phyloP scores from a whole-genome alignment of 2,113 vertebrate genomes.

The Pachycephala philippinensis region DNA sequence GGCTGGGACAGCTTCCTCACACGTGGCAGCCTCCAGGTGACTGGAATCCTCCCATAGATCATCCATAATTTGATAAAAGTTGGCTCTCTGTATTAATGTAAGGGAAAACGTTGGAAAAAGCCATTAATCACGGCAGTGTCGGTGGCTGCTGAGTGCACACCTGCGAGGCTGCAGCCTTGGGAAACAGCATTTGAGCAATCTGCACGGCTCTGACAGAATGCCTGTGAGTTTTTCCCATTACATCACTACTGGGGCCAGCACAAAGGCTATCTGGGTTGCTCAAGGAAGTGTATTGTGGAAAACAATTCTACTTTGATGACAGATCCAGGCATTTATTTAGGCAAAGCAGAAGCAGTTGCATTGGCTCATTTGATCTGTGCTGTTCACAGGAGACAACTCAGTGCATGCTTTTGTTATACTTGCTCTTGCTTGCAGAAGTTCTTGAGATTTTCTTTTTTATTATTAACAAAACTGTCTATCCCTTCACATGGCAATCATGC shows the following conservation, averaged over 20 bases:
- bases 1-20: not conserved
- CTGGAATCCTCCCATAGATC: not conserved
- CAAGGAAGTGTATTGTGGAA: slow-evolving; percentile 62
- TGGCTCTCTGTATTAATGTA: not conserved
- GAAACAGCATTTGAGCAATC: slow-evolving; percentile 68
- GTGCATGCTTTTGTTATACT: slow-evolving; percentile 48
- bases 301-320: slow-evolving; percentile 63
- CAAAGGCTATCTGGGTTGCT: slow-evolving; percentile 58
- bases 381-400: slow-evolving; percentile 50
- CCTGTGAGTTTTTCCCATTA: slow-evolving; percentile 73
- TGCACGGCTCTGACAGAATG: slow-evolving; percentile 64
- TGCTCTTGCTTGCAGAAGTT: slow-evolving; percentile 54
- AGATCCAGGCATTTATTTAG: slow-evolving; percentile 63
- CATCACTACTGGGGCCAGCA: slow-evolving; percentile 64
- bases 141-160: slow-evolving; percentile 75
- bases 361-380: slow-evolving; percentile 44
- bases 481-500: not conserved
- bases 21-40: slow-evolving; percentile 4
- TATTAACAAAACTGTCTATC: not conserved
- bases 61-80: not conserved
- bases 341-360: slow-evolving; percentile 53
- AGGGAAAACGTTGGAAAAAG: slow-evolving; percentile 32
- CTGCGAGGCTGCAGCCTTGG: slow-evolving; percentile 77
- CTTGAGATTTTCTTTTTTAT: not conserved
- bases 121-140: slow-evolving; percentile 72